phyloP scores from a whole-genome alignment of 1,140 invertebrate species.

The Epicauta chinensis region DNA sequence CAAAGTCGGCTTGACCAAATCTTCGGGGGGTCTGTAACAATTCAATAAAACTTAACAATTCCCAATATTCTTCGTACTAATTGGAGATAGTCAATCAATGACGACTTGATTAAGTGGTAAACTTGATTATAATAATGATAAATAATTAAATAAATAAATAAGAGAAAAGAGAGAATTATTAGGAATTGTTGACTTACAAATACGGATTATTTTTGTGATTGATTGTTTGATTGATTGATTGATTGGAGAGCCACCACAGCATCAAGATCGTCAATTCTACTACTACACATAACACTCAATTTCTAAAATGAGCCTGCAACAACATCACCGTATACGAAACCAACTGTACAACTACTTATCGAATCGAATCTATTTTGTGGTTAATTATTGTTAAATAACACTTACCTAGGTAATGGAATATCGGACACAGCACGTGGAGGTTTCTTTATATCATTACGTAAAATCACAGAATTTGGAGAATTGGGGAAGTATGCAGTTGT shows the following conservation, averaged over 20 bases:
- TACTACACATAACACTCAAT: slow-evolving; percentile 29
- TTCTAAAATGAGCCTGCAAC: slow-evolving; percentile 31
- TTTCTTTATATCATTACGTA: slow-evolving; percentile 33
- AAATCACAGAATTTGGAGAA: slow-evolving; percentile 22
- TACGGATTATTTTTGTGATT: slow-evolving; percentile 6
- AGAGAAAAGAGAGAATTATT: too few species aligned
- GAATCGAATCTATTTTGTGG: neutral
- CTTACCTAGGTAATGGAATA: slow-evolving; percentile 36
- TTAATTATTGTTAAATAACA: neutral
- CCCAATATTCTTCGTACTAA: too few species aligned
- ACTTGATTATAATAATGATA: slow-evolving; percentile 7
- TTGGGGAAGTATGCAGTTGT: slow-evolving; percentile 6
- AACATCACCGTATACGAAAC: slow-evolving; percentile 19
- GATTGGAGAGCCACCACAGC: slow-evolving; percentile 11
- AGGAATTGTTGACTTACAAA: slow-evolving; percentile 14
- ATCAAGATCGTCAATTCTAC: slow-evolving; percentile 22
- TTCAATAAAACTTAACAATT: slow-evolving; percentile 1
- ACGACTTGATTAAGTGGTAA: slow-evolving; percentile 16
- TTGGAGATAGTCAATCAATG: too few species aligned
- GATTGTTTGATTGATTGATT: too few species aligned
- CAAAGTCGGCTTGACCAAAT: slow-evolving; percentile 37
- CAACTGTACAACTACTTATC: neutral
- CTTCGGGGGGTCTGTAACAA: slow-evolving; percentile 38
- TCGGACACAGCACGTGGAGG: slow-evolving; percentile 33
- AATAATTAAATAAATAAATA: neutral